Percentiles rank a stretch among this genome's conserved stretches.
Conservation (phyloP, 2,797 vertebrate genomes). For the Darevskia nairensis region DNA sequence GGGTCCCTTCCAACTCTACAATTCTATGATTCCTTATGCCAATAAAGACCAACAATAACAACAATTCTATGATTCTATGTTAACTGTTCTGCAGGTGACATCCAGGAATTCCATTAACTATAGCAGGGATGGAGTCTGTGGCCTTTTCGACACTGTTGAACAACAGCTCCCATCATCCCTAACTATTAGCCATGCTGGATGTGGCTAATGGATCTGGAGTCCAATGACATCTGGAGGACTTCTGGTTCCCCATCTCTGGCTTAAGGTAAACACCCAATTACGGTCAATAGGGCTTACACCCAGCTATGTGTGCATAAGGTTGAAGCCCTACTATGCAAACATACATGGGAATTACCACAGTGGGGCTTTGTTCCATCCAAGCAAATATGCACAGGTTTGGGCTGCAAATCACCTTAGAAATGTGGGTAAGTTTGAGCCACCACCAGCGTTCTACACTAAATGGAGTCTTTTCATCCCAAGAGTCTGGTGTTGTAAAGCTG, state of each 20-base stretch:
- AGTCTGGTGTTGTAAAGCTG: rapidly evolving
- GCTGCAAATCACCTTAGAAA: background rate
- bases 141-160: background rate
- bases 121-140: background rate
- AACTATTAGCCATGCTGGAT: background rate
- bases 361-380: background rate
- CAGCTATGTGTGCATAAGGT: background rate
- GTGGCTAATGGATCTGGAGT: background rate
- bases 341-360: background rate
- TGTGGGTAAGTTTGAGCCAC: too few species aligned
- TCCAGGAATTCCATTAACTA: background rate
- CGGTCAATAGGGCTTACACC: background rate
- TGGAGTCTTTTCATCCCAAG: background rate
- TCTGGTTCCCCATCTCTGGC: background rate
- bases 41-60: too few species aligned
- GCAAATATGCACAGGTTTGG: background rate
- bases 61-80: too few species aligned
- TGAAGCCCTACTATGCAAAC: background rate
- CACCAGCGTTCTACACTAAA: background rate
- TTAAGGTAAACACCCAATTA: background rate
- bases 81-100: background rate
- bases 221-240: background rate
- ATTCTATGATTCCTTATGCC: too few species aligned
- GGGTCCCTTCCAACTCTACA: too few species aligned
- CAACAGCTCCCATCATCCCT: background rate